Percentiles rank a stretch among this genome's conserved stretches.
Evolutionary conservation across 1,140 invertebrate genomes (phyloP).

Genomic region (Berghia stephanieae): DNA sequence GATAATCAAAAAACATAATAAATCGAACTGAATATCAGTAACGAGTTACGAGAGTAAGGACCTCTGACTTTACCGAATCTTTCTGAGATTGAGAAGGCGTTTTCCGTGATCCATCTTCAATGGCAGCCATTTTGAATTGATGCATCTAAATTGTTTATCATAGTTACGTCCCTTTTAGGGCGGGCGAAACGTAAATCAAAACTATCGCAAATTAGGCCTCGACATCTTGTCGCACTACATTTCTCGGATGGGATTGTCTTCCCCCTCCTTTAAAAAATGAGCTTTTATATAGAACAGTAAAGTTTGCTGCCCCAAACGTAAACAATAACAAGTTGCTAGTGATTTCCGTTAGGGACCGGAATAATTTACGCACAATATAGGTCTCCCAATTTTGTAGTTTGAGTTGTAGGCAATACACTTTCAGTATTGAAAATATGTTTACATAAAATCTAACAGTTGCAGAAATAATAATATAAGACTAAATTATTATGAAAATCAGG

Average conservation of each 20-base stretch:
- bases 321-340: too few species aligned
- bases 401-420: too few species aligned
- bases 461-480: too few species aligned
- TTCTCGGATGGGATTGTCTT: background rate
- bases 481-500: too few species aligned
- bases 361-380: too few species aligned
- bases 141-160: background rate
- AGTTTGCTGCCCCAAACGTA: too few species aligned
- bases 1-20: background rate
- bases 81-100: slow-evolving; percentile 33
- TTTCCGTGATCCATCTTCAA: slow-evolving; percentile 35
- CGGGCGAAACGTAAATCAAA: background rate
- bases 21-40: background rate
- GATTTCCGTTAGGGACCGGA: too few species aligned
- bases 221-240: background rate
- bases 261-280: background rate
- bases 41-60: background rate
- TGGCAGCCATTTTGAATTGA: slow-evolving; percentile 31
- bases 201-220: background rate
- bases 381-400: too few species aligned
- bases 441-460: too few species aligned
- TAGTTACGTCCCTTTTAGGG: background rate
- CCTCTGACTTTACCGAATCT: slow-evolving; percentile 27
- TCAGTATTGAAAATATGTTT: too few species aligned
- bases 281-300: too few species aligned